phyloP scores from a whole-genome alignment of 2,888 invertebrate genomes.

The Argyra leucocephala region DNA sequence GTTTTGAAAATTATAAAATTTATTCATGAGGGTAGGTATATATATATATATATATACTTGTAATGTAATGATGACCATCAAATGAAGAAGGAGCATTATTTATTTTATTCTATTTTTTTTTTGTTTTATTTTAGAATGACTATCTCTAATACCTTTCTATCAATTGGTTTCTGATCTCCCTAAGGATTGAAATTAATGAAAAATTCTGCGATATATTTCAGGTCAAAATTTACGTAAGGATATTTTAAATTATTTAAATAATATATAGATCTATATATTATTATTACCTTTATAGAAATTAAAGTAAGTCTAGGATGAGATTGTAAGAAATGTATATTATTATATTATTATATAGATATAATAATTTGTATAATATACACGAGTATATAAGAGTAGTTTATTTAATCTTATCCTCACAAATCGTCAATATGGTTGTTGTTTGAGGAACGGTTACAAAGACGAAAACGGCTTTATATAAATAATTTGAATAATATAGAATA shows the following conservation, averaged over 20 bases:
- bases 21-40: too few relatives aligned
- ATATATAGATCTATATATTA: too few relatives aligned
- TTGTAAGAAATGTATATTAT: too few relatives aligned
- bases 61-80: neutral
- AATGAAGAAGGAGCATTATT: neutral
- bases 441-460: neutral
- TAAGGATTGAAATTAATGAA: constrained; percentile 4
- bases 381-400: neutral
- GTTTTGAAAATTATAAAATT: neutral
- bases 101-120: too few relatives aligned
- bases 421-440: neutral
- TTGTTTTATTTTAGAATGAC: neutral
- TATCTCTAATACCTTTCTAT: neutral
- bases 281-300: too few relatives aligned
- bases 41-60: neutral
- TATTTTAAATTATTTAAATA: too few relatives aligned
- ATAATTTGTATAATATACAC: too few relatives aligned
- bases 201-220: neutral
- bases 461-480: too few relatives aligned
- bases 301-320: too few relatives aligned
- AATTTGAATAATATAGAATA: neutral
- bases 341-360: too few relatives aligned
- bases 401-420: neutral
- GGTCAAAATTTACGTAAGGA: neutral
- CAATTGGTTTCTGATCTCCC: neutral